Evolutionary conservation across 2,113 vertebrate species (phyloP).

Genomic region (Bubalus kerabau): DNA sequence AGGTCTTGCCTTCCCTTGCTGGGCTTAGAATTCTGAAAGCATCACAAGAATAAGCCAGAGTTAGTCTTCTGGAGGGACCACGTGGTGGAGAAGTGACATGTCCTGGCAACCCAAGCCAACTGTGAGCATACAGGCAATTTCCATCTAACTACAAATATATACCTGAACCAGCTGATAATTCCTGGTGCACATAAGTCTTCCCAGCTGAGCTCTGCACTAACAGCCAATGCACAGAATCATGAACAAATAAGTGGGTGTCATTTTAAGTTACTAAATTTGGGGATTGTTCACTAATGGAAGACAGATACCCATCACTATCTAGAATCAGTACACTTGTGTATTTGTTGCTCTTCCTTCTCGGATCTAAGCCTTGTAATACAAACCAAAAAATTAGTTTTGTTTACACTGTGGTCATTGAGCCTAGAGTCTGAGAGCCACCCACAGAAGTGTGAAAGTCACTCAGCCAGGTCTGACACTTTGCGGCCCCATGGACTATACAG

Average conservation of each 20-base stretch:
- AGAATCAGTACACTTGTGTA: not conserved
- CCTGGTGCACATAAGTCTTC: not conserved
- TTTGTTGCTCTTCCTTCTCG: not conserved
- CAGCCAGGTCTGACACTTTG: not conserved
- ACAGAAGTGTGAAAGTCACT: not conserved
- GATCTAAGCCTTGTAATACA: not conserved
- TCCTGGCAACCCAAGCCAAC: not conserved
- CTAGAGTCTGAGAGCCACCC: not conserved
- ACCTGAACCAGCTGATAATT: not conserved
- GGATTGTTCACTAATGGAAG: not conserved
- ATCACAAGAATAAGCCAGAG: not conserved
- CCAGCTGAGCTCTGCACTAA: not conserved
- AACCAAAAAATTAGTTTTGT: not conserved
- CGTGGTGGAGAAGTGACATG: not conserved
- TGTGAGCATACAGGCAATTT: not conserved
- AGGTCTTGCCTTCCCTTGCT: not conserved
- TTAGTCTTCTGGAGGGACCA: not conserved
- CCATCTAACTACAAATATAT: not conserved
- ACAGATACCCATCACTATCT: not conserved
- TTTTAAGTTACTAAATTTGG: not conserved
- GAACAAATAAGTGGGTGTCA: not conserved
- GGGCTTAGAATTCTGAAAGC: not conserved
- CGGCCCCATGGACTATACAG: fast-evolving
- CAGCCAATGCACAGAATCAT: not conserved
- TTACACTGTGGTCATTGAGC: not conserved